Conservation (phyloP, 2,113 vertebrate species). For the Drymodes brunneopygia region DNA sequence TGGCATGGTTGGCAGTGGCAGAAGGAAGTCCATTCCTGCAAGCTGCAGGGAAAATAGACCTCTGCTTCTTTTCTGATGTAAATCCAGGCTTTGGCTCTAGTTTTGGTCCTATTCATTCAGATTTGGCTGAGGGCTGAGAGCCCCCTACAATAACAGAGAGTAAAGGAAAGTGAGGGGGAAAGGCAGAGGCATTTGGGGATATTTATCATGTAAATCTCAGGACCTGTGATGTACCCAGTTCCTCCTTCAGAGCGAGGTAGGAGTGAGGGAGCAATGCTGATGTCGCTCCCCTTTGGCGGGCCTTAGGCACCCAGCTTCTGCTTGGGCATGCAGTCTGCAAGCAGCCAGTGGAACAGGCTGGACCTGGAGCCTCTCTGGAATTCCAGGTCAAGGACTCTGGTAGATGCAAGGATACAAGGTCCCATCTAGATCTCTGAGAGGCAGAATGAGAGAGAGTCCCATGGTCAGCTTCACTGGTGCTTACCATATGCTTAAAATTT, state of each 20-base stretch:
- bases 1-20: accelerated
- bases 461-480: background rate
- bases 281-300: accelerated
- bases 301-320: background rate
- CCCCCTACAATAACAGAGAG: background rate
- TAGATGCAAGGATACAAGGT: background rate
- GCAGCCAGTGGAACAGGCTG: accelerated
- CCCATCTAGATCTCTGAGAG: background rate
- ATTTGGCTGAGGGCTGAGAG: background rate
- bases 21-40: accelerated
- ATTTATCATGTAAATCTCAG: background rate
- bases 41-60: background rate
- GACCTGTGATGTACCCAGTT: background rate
- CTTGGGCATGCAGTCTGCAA: background rate
- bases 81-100: accelerated
- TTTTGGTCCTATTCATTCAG: background rate
- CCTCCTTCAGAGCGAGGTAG: background rate
- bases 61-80: background rate
- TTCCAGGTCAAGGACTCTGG: accelerated
- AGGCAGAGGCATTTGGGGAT: background rate
- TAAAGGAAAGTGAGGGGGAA: background rate
- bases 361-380: background rate
- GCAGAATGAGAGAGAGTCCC: background rate
- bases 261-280: background rate
- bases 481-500: background rate